Percentiles rank a stretch among this genome's conserved stretches.
These are phyloP conservation scores for Melanostoma scalare DNA, from an alignment of 2,888 invertebrate species.

Conservation along the genomic window DNA sequence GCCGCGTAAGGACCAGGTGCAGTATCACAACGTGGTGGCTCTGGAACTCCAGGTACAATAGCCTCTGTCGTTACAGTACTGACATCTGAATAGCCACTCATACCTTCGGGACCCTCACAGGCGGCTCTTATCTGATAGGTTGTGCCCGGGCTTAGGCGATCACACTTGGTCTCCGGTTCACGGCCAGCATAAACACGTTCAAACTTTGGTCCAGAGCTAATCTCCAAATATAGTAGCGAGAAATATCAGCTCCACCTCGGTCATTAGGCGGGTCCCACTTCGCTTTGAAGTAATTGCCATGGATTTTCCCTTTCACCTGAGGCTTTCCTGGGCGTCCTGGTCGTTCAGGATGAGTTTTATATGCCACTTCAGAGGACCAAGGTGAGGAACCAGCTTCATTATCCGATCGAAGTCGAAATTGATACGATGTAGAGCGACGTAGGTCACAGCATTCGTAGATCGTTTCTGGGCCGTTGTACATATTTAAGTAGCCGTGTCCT, in stretches of 20 bases:
- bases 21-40: conserved; percentile 86
- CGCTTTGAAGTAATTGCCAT: conserved; percentile 90
- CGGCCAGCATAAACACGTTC: conserved; percentile 88
- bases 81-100: conserved; percentile 90
- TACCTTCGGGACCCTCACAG: conserved; percentile 89
- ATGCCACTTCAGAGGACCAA: conserved; percentile 91
- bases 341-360: conserved; percentile 90
- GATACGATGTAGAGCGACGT: conserved; percentile 90
- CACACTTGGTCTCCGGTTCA: conserved; percentile 91
- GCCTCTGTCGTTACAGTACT: conserved; percentile 91
- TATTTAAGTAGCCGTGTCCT: conserved; percentile 90
- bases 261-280: conserved; percentile 92
- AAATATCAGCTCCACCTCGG: conserved; percentile 88
- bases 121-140: conserved; percentile 90
- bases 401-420: conserved; percentile 90
- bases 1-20: conserved; percentile 87
- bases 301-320: conserved; percentile 90
- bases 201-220: conserved; percentile 88
- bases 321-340: conserved; percentile 91
- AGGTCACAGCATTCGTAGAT: conserved; percentile 87
- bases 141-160: conserved; percentile 91
- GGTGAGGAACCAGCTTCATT: conserved; percentile 92
- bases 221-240: conserved; percentile 87
- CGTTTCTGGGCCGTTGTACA: conserved; percentile 90
- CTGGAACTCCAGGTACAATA: conserved; percentile 88